A percentile compares a stretch with the other conserved stretches of the same genome.
These are phyloP conservation scores for Bagarius yarrelli DNA, from an alignment of 2,113 vertebrate species.

Conservation along the genomic window DNA sequence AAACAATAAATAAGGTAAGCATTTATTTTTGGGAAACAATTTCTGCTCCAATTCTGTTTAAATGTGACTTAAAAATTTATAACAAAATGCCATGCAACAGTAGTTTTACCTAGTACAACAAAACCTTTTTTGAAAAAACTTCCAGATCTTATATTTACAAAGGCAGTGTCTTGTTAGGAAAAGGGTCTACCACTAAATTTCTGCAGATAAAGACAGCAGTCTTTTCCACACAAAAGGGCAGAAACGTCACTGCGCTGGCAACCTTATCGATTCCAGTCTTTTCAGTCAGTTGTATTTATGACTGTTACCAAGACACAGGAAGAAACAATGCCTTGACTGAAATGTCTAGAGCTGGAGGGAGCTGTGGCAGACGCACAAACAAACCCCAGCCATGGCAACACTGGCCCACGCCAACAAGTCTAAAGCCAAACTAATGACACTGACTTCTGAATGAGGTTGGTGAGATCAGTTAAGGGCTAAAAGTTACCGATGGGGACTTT, in stretches of 20 bases:
- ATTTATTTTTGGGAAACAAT: too few relatives aligned
- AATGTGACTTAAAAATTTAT: not conserved
- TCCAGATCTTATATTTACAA: not conserved
- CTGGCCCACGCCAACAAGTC: constrained; percentile 18
- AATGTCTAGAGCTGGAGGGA: not conserved
- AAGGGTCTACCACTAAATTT: constrained; percentile 8
- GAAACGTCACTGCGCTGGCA: not conserved
- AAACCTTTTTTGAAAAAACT: not conserved
- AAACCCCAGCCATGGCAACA: constrained; percentile 28
- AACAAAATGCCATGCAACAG: too few relatives aligned
- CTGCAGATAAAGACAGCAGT: not conserved
- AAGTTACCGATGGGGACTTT: not conserved
- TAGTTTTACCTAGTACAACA: not conserved
- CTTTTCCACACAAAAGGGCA: not conserved
- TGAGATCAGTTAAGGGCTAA: not conserved
- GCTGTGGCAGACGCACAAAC: constrained; percentile 4
- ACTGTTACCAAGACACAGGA: constrained; percentile 17
- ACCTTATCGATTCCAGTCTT: constrained; percentile 1
- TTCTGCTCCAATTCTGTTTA: not conserved
- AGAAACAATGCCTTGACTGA: constrained; percentile 27
- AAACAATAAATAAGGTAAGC: too few relatives aligned
- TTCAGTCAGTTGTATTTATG: constrained; percentile 21
- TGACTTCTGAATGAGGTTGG: not conserved
- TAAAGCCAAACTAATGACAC: constrained; percentile 19
- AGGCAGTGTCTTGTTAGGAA: not conserved